These are phyloP conservation scores for Ginglymostoma cirratum DNA, from an alignment of 2,113 vertebrate genomes.

Conservation along the genomic window DNA sequence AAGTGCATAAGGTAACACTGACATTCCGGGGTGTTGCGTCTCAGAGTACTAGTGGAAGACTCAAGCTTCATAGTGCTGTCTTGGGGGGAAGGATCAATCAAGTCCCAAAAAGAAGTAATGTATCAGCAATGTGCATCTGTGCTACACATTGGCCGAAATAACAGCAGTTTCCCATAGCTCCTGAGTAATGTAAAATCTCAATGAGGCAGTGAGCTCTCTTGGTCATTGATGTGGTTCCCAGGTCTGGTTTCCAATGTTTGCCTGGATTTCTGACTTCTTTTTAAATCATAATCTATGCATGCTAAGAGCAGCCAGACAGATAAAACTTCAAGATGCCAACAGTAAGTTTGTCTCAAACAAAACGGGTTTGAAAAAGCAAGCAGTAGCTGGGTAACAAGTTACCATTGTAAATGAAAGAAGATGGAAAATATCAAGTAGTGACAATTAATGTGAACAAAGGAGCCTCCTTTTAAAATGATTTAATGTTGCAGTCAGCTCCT, in stretches of 20 bases:
- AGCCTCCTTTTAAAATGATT: background rate
- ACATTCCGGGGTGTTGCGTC: background rate
- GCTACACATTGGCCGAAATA: background rate
- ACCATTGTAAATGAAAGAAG: background rate
- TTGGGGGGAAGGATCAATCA: background rate
- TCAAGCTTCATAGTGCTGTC: background rate
- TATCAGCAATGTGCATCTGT: background rate
- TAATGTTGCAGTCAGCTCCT: background rate
- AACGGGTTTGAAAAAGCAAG: background rate
- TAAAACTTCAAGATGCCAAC: background rate
- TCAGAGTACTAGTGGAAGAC: background rate
- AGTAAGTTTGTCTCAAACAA: background rate
- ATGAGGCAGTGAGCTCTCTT: background rate
- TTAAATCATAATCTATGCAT: background rate
- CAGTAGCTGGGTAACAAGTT: background rate
- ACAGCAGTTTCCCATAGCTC: background rate
- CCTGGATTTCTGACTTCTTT: background rate
- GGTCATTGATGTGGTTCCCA: background rate
- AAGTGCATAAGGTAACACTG: background rate
- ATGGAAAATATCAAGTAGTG: background rate
- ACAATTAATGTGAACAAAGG: background rate
- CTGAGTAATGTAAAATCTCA: background rate
- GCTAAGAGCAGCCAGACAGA: background rate
- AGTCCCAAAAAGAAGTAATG: background rate
- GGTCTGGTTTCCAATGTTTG: background rate